phyloP scores from a whole-genome alignment of 2,888 invertebrate genomes.

The Ichneumoninae sp. region DNA sequence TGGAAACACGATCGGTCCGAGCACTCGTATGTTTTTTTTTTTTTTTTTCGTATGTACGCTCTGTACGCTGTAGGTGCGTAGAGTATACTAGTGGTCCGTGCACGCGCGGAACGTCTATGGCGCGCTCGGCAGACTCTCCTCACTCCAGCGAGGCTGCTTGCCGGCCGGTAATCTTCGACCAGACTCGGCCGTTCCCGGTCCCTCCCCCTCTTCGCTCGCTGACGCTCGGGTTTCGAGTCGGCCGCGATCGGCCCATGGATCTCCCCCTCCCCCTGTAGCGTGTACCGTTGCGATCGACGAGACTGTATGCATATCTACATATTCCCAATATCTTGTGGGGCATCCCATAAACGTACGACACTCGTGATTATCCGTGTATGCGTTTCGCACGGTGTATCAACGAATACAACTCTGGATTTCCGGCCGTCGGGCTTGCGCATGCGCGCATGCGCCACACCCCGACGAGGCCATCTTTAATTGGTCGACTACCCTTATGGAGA shows the following conservation, averaged over 20 bases:
- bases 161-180: slow-evolving; percentile 72
- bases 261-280: neutral
- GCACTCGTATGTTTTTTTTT: slow-evolving; percentile 21
- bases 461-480: slow-evolving; percentile 80
- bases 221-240: slow-evolving; percentile 22
- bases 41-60: slow-evolving; percentile 20
- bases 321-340: neutral
- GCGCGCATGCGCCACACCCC: slow-evolving; percentile 81
- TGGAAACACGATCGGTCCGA: slow-evolving; percentile 15
- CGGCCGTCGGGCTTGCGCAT: slow-evolving; percentile 71
- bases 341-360: slow-evolving; percentile 5
- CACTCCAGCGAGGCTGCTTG: slow-evolving; percentile 70
- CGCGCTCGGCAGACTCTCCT: slow-evolving; percentile 30
- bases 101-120: slow-evolving; percentile 35
- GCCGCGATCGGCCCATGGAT: slow-evolving; percentile 39
- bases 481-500: slow-evolving; percentile 42
- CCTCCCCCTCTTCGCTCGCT: slow-evolving; percentile 11
- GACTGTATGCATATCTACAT: slow-evolving; percentile 8
- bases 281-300: neutral
- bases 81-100: slow-evolving; percentile 54
- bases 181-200: slow-evolving; percentile 38
- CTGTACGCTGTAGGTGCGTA: slow-evolving; percentile 59
- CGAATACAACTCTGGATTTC: slow-evolving; percentile 11
- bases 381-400: neutral
- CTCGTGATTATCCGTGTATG: neutral